Base-by-base conservation (phyloP, 2,888 invertebrate genomes). In the Deilephila porcellus region DNA sequence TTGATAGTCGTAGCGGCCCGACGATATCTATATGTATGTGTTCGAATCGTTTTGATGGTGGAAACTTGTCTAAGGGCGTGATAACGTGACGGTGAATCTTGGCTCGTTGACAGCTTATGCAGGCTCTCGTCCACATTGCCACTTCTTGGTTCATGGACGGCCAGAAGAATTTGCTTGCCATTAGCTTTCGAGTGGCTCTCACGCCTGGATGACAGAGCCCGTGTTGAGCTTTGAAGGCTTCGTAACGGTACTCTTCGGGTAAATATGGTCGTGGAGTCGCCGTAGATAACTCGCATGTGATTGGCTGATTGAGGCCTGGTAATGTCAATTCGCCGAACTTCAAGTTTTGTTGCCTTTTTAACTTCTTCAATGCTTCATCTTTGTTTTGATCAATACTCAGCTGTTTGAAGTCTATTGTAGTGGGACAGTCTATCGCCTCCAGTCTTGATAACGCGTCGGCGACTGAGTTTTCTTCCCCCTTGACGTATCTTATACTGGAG, bases 371-470 rank as follows among this genome's bases (percentile, higher is more conserved):
- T 59, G 5, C 59, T 59, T 59, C 59, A 17, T 59, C 59, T n/a
- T n/a, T 19, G 59, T 59, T 59, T 59, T 59, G 59, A n/a, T 59
- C 59, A 59, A 59, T 59, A 17, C 59, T 59, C 59, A 59, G 59
- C n/a, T 6, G 76, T 32, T 32, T 32, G 32, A 32, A 32, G 32
- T 32, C 32, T 32, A 32, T 74, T 6, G 20, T 29, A 0, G 76
- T 29, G 3, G 76, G 73, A 11, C 63, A 73, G 3, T 63, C 34
- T n/a, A 80, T 78, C 5, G 75, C 76, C 72, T 76, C 75, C 3
- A 79, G 70, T 1, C 79, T 71, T 25, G 78, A 81, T 71, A 81
- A 53, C 0, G 79, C 74, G 45, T 80, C 80, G n/a, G 80, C 81
- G 0, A 78, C 78, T 6, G 53, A 11, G 67, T 81, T 80, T 0